Evolutionary conservation across 1,140 invertebrate genomes (phyloP), one percentile per base, ranked within the genome.

Genomic region (Drosophila navojoa): DNA sequence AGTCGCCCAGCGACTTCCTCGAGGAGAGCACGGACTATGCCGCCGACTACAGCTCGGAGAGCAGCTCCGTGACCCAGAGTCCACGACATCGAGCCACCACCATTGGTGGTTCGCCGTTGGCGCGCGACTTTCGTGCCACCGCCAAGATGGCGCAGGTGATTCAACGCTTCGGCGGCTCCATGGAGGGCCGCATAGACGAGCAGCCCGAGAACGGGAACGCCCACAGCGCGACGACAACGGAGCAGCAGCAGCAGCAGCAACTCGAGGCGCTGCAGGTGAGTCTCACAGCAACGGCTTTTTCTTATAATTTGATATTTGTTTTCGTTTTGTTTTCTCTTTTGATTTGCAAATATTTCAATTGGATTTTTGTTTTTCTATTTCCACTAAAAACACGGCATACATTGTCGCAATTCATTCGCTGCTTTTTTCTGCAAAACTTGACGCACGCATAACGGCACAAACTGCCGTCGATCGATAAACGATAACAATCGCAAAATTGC

Each of bases 31-130:
- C 93, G 63, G 95, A 96, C 77, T 96, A 96, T 91, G 95, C 95
- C 2, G 95, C 95, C 11, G 95, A 96, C 92, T 94, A 95, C 76
- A 96, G 95, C 42, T 95, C 94, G 9, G 95, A 96, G 69, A 95
- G 95, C 72, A 96, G 95, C 77, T 95, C 94, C 47, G 95, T 94
- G 49, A 95, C 95, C 0, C 95, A 95, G 76, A 95, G 95, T 77
- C 95, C 95, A 0, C 93, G 94, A 9, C 94, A 94, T 67, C 92
- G 94, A 5, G 76, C 86, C 52, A 90, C 87, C 57, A 87, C 90
- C 11, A 89, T 91, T n/a, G 87, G 79, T 5, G 84, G 84, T 0
- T 92, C 91, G 0, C 90, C 91, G 1, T 29, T 91, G 71, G 89
- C 89, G 2, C 61, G 79, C 0, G 91, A 92, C 13, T 86, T 91